These are phyloP conservation scores for Drosophila fungiperda DNA, from an alignment of 2,888 invertebrate genomes.

Conservation along the genomic window DNA sequence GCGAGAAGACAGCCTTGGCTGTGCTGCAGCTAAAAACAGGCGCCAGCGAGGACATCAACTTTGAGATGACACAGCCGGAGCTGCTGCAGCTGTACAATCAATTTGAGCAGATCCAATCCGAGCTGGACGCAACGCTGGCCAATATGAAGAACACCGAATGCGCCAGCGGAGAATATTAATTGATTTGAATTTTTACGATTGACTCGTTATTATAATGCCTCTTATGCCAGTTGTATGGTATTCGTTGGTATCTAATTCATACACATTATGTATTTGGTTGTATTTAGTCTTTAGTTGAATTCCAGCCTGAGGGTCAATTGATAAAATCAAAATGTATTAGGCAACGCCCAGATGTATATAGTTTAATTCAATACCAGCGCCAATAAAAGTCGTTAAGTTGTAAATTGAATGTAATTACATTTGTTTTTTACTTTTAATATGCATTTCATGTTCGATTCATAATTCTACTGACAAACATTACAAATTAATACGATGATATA, in stretches of 20 bases:
- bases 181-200: not conserved
- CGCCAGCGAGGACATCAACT: conserved; percentile 84
- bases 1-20: conserved; percentile 85
- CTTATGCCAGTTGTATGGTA: conserved; percentile 31
- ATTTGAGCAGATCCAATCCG: conserved; percentile 86
- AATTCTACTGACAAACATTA: conserved; percentile 77
- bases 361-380: conserved; percentile 5
- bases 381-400: conserved; percentile 17
- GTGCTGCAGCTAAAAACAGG: conserved; percentile 85
- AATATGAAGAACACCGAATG: conserved; percentile 45
- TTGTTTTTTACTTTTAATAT: conserved; percentile 47
- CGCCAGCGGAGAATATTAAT: conserved; percentile 4
- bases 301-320: not conserved
- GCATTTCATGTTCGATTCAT: conserved; percentile 53
- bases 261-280: conserved; percentile 4
- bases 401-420: conserved; percentile 24
- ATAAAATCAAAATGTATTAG: not conserved
- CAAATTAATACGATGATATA: conserved; percentile 79
- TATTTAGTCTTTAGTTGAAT: conserved; percentile 20
- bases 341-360: not conserved
- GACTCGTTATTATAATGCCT: not conserved
- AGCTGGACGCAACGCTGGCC: conserved; percentile 82
- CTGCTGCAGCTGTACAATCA: conserved; percentile 86
- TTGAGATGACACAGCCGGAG: conserved; percentile 86
- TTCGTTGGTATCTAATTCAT: conserved; percentile 13